Evolutionary conservation across 2,888 invertebrate genomes (phyloP), one percentile per base, ranked within the genome.

Genomic region (Erebia aethiops): DNA sequence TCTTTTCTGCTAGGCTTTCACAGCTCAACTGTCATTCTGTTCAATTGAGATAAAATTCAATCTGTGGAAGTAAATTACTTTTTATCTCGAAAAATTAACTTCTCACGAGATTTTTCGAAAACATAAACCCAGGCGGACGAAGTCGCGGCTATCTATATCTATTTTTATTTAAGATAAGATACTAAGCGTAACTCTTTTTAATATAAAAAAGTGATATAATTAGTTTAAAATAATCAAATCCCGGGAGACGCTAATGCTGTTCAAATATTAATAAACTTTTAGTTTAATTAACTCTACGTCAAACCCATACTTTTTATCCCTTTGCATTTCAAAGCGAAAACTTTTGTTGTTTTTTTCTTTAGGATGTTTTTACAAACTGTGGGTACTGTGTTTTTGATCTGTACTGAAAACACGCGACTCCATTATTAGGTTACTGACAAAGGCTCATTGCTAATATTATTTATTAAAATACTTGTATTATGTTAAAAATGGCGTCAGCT

Each of bases 101-200:
- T 26, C 26, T 26, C 26, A 26, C 26, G 26, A 26, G 26, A 26
- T 26, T 26, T 26, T 4, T 26, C 26, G 26, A 26, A 35, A 35
- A 7, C 5, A 35, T 35, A 35, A 5, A 35, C 35, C 35, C 35
- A 35, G 7, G 35, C 35, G 35, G 35, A 35, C 35, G 35, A 35
- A 35, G 35, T 35, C 35, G 35, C 7, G 35, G 35, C 35, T 35
- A 7, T 35, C 7, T 35, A 7, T 26, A 26, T 26, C 26, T 26
- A 26, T 26, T 35, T 35, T 35, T 35, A 35, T 7, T 1, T 35
- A 35, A n/a, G n/a, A n/a, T n/a, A n/a, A n/a, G n/a, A 26, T 26
- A 0, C 26, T 35, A 7, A 67, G 71, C 68, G n/a, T 76, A 80
- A 75, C 9, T 21, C 2, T 18, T 46, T 61, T 46, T 8, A n/a